phyloP scores from a whole-genome alignment of 2,888 invertebrate species.

The Lottia gigantea region DNA sequence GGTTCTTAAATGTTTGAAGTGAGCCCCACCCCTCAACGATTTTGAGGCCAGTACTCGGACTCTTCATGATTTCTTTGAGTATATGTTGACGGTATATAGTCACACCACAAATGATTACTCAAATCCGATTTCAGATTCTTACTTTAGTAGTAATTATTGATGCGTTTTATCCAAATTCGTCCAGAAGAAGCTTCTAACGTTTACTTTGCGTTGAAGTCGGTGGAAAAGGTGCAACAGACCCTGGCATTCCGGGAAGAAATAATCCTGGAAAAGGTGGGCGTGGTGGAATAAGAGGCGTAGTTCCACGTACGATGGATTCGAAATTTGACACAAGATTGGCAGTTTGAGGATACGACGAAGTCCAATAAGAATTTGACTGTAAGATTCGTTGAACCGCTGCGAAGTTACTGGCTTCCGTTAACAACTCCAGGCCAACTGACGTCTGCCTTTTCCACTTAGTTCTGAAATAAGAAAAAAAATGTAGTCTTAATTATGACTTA shows the following conservation, averaged over 20 bases:
- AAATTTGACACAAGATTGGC: conserved; percentile 31
- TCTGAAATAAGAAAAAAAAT: conserved; percentile 71
- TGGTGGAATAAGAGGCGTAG: conserved; percentile 17
- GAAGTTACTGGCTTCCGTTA: conserved; percentile 96
- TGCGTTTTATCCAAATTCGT: no score
- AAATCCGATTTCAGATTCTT: no score
- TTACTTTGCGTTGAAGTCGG: conserved; percentile 23
- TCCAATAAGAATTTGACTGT: conserved; percentile 63
- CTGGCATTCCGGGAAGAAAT: conserved; percentile 37
- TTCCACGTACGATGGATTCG: conserved; percentile 39
- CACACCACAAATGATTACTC: no score
- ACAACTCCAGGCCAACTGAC: conserved; percentile 92
- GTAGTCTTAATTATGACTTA: no score
- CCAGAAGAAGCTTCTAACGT: neutral
- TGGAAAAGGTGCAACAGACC: conserved; percentile 31
- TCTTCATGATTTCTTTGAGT: no score
- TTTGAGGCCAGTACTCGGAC: no score
- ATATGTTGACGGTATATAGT: no score
- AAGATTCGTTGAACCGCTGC: conserved; percentile 92
- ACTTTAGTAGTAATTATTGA: no score
- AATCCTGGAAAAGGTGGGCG: conserved; percentile 32
- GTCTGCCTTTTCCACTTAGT: conserved; percentile 99
- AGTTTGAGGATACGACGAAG: conserved; percentile 42
- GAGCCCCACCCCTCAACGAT: no score
- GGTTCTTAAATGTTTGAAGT: no score